A percentile compares a stretch with the other conserved stretches of the same genome.
Evolutionary conservation across 1,140 invertebrate genomes (phyloP).

Genomic region (Chironomus tepperi): DNA sequence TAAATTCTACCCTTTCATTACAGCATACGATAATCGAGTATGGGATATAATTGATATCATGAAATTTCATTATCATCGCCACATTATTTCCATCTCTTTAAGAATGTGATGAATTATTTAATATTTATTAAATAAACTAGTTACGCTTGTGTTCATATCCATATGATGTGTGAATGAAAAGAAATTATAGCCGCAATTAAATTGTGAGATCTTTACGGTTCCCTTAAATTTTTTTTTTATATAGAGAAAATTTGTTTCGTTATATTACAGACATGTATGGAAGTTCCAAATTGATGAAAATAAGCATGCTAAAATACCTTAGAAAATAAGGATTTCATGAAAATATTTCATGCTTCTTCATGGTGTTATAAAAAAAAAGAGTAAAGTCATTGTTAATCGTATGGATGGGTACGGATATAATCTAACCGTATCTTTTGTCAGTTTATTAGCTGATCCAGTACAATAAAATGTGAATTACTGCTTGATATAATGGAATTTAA

Average conservation of each 20-base stretch:
- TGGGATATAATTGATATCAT: background rate
- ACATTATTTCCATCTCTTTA: constrained; percentile 21
- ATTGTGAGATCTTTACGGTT: background rate
- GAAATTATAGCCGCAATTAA: background rate
- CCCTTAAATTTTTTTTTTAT: constrained; percentile 5
- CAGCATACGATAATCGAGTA: no score
- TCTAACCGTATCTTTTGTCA: no score
- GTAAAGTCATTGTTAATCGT: no score
- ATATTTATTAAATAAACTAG: background rate
- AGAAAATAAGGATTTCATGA: background rate
- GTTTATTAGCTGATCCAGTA: no score
- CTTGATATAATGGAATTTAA: no score
- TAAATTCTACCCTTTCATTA: no score
- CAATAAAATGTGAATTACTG: no score
- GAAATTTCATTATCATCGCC: constrained; percentile 7
- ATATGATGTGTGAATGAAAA: background rate
- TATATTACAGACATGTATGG: background rate
- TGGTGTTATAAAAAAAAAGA: no score
- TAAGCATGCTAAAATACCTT: constrained; percentile 7
- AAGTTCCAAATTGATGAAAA: background rate
- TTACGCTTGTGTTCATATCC: background rate
- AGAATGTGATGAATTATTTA: constrained; percentile 20
- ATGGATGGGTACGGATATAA: no score
- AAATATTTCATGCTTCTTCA: no score
- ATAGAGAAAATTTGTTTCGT: background rate